Conservation (phyloP, 2,888 invertebrate genomes). For the Eutolmus rufibarbis region DNA sequence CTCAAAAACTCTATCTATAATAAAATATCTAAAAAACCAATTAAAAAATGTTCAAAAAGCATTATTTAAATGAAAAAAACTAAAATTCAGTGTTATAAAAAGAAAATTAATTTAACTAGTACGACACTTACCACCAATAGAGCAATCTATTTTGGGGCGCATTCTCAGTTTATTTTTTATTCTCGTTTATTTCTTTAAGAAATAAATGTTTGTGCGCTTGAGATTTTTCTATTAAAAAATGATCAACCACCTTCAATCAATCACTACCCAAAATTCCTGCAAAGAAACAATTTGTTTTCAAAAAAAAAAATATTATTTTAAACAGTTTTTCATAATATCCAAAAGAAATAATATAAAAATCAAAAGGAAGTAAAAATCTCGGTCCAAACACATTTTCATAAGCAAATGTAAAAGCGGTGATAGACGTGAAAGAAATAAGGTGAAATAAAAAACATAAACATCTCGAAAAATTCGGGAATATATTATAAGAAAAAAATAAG, state of each 20-base stretch:
- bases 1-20: too few relatives aligned
- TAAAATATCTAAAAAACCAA: too few relatives aligned
- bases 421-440: background rate
- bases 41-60: background rate
- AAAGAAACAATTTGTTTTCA: background rate
- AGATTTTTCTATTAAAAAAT: background rate
- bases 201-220: background rate
- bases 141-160: constrained; percentile 21
- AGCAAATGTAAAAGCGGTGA: background rate
- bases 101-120: background rate
- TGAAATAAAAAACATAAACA: background rate
- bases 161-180: background rate
- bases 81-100: background rate
- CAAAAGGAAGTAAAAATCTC: background rate
- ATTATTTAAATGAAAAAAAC: background rate
- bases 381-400: background rate
- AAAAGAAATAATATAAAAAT: background rate
- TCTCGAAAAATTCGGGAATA: background rate
- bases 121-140: constrained; percentile 13
- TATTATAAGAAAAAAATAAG: background rate
- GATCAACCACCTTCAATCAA: background rate
- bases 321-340: background rate
- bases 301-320: background rate
- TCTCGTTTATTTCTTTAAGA: background rate
- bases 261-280: constrained; percentile 19